A percentile compares a stretch with the other conserved stretches of the same genome.
phyloP scores from a whole-genome alignment of 2,888 invertebrate genomes.

The Biston stratarius region DNA sequence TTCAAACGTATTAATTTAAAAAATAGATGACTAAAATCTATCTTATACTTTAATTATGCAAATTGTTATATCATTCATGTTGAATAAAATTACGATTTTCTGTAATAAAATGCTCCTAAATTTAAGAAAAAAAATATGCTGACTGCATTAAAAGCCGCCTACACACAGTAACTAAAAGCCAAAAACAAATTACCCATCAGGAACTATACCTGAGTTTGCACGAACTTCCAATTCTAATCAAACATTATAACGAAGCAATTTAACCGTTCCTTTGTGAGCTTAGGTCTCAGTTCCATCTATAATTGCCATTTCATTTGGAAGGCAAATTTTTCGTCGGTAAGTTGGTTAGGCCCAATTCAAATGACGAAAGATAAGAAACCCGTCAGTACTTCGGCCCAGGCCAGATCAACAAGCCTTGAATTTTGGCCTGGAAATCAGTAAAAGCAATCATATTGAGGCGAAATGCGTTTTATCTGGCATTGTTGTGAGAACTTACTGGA shows the following conservation, averaged over 20 bases:
- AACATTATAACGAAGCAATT: conserved; percentile 49
- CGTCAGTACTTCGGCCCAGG: background rate
- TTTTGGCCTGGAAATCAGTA: no score
- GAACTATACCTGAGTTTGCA: conserved; percentile 33
- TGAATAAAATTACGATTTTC: conserved; percentile 8
- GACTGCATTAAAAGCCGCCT: background rate
- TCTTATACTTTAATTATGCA: conserved; percentile 10
- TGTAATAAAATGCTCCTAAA: conserved; percentile 1
- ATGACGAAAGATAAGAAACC: background rate
- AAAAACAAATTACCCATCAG: conserved; percentile 15
- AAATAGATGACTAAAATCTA: conserved; percentile 3
- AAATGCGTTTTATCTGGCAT: background rate
- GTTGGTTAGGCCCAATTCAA: conserved; percentile 19
- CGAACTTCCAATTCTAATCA: conserved; percentile 41
- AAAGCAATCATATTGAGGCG: no score
- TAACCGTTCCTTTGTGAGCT: conserved; percentile 41
- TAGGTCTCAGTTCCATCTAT: conserved; percentile 34
- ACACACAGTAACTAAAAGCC: background rate
- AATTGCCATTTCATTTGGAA: conserved; percentile 39
- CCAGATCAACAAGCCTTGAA: no score
- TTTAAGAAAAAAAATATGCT: background rate
- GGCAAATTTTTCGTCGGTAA: conserved; percentile 33
- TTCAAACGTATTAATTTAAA: background rate
- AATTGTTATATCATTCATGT: conserved; percentile 2
- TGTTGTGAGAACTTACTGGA: background rate